A percentile compares a stretch with the other conserved stretches of the same genome.
These are phyloP conservation scores for Rhabdophis nuchalis DNA, from an alignment of 2,797 vertebrate species.

Conservation along the genomic window DNA sequence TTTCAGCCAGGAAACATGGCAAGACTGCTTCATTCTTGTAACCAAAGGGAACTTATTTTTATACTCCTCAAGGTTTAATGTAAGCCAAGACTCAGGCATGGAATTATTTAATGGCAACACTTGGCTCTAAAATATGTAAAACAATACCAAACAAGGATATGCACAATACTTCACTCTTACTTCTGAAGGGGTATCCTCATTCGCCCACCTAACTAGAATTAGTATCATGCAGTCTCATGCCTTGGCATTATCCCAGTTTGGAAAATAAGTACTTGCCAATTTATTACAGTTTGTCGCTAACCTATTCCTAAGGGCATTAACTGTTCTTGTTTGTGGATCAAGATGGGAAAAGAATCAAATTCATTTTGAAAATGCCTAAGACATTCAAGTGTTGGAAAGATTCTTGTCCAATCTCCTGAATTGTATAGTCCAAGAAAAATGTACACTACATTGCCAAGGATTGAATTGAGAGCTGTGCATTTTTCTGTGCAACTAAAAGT, in stretches of 20 bases:
- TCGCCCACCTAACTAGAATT: background rate
- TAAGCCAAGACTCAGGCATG: background rate
- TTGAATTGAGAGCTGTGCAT: constrained; percentile 15
- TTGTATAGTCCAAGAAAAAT: background rate
- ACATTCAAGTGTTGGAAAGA: background rate
- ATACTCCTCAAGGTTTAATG: background rate
- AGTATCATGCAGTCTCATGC: background rate
- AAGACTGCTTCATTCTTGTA: background rate
- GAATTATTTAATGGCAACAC: constrained; percentile 7
- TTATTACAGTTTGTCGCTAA: background rate
- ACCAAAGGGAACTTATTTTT: constrained; percentile 16
- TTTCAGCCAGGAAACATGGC: background rate
- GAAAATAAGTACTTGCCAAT: background rate
- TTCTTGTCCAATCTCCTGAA: constrained; percentile 3
- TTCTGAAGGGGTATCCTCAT: background rate
- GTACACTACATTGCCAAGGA: constrained; percentile 17
- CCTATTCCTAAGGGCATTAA: background rate
- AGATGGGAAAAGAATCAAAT: background rate
- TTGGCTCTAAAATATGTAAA: background rate
- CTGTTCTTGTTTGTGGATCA: background rate
- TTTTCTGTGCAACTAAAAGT: constrained; percentile 24
- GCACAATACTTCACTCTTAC: background rate
- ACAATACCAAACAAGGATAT: background rate
- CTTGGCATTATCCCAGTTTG: background rate
- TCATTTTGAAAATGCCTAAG: background rate